Evolutionary conservation across 2,888 invertebrate species (phyloP).

Genomic region (Dorcus parallelipipedus): DNA sequence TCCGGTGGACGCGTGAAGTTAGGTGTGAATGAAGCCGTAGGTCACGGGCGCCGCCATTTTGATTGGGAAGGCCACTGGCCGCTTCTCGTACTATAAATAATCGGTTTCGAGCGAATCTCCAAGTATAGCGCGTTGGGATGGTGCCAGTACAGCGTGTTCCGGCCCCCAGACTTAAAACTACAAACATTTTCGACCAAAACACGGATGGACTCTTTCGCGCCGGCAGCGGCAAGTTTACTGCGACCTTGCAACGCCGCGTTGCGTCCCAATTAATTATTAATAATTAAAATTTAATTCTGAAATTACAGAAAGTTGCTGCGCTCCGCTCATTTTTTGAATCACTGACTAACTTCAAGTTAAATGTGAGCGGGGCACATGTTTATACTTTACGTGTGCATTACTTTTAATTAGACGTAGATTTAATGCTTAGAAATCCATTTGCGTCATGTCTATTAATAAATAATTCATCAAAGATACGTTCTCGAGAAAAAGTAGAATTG

Average conservation of each 20-base stretch:
- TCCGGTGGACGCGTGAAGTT: constrained; percentile 12
- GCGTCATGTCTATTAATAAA: too few species aligned
- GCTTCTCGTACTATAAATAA: constrained; percentile 67
- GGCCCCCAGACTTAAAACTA: constrained; percentile 26
- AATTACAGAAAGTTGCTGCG: too few species aligned
- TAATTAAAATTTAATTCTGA: too few species aligned
- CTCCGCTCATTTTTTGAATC: too few species aligned
- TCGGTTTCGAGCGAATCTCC: constrained; percentile 69
- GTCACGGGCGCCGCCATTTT: constrained; percentile 53
- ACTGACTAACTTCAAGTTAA: too few species aligned
- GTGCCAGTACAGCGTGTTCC: constrained; percentile 61
- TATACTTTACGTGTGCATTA: too few species aligned
- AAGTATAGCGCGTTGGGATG: constrained; percentile 83
- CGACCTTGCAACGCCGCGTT: constrained; percentile 22
- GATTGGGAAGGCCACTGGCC: constrained; percentile 55
- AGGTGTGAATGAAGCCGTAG: constrained; percentile 39
- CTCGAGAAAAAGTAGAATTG: too few species aligned
- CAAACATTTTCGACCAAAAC: constrained; percentile 21
- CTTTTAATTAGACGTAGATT: too few species aligned
- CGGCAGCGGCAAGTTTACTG: constrained; percentile 2
- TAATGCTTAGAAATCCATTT: too few species aligned
- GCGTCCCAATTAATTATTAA: too few species aligned
- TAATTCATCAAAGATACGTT: too few species aligned
- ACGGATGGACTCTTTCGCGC: constrained; percentile 14
- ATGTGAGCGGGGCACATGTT: too few species aligned